These are phyloP conservation scores for Malacoraja senta DNA, from an alignment of 2,797 vertebrate species.

Conservation along the genomic window DNA sequence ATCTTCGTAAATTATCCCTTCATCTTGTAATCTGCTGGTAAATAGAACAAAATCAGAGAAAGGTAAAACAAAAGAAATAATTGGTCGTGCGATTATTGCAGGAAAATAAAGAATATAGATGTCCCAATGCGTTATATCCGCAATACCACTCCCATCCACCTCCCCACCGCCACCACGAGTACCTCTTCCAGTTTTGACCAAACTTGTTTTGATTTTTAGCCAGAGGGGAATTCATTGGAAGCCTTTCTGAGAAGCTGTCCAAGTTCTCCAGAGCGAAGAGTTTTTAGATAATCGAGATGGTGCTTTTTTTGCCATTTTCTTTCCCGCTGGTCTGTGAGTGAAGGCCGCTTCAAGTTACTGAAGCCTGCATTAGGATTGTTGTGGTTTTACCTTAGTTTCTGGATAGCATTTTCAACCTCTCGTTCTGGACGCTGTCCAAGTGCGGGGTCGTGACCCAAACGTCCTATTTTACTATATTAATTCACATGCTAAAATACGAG, in stretches of 20 bases:
- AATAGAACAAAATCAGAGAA: neutral
- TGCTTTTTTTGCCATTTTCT: conserved; percentile 56
- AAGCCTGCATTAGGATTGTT: conserved; percentile 48
- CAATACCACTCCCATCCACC: neutral
- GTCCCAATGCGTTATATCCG: neutral
- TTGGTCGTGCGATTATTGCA: neutral
- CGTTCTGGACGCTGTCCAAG: conserved; percentile 55
- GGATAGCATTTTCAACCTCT: conserved; percentile 55
- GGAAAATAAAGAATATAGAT: neutral
- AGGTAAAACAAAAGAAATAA: neutral
- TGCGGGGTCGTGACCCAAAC: conserved; percentile 53
- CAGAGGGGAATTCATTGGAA: conserved; percentile 59
- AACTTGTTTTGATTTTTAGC: conserved; percentile 64
- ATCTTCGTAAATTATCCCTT: conserved; percentile 6
- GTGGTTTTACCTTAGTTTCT: conserved; percentile 52
- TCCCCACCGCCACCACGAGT: too few species aligned
- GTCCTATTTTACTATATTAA: conserved; percentile 50
- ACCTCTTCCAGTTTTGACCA: conserved; percentile 55
- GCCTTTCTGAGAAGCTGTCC: conserved; percentile 55
- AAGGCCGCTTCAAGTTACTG: conserved; percentile 47
- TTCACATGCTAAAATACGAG: conserved; percentile 50
- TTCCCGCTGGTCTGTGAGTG: conserved; percentile 45
- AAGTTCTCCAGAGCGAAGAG: conserved; percentile 56
- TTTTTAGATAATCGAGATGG: conserved; percentile 56
- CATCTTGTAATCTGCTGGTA: neutral